These are phyloP conservation scores for Sceloporus undulatus DNA, from an alignment of 2,113 vertebrate genomes.

Conservation along the genomic window DNA sequence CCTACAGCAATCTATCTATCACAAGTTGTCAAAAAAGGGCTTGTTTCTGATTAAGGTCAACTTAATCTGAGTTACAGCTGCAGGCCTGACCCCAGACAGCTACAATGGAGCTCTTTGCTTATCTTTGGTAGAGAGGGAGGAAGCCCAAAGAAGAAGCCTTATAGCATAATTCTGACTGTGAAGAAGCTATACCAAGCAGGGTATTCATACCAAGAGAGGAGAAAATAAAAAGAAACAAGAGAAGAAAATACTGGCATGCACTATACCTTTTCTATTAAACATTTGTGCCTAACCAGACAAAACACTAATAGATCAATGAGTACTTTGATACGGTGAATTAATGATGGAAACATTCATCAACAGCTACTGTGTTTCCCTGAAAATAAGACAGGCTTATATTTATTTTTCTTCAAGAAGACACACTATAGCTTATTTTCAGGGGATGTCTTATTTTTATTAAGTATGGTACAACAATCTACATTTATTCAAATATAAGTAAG, in stretches of 20 bases:
- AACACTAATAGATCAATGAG: background rate
- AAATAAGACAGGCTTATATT: too few species aligned
- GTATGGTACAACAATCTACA: too few species aligned
- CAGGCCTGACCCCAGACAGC: constrained; percentile 72
- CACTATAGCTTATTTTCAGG: too few species aligned
- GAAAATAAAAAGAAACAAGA: background rate
- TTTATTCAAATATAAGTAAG: too few species aligned
- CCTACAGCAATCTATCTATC: constrained; percentile 66
- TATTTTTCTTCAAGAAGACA: too few species aligned
- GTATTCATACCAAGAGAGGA: background rate
- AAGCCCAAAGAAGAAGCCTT: constrained; percentile 49
- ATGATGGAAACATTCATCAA: background rate
- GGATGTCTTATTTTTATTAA: too few species aligned
- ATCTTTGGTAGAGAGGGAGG: constrained; percentile 62
- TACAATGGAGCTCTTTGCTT: constrained; percentile 69
- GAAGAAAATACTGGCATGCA: background rate
- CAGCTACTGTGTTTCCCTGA: background rate
- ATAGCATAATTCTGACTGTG: constrained; percentile 53
- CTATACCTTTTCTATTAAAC: background rate
- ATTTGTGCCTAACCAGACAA: background rate
- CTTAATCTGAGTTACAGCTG: constrained; percentile 76
- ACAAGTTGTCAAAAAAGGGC: constrained; percentile 70
- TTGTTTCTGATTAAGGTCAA: constrained; percentile 68
- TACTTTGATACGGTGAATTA: background rate
- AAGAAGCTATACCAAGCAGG: constrained; percentile 42